These are phyloP conservation scores for Gavialis gangeticus DNA, from an alignment of 2,113 vertebrate species.

Conservation along the genomic window DNA sequence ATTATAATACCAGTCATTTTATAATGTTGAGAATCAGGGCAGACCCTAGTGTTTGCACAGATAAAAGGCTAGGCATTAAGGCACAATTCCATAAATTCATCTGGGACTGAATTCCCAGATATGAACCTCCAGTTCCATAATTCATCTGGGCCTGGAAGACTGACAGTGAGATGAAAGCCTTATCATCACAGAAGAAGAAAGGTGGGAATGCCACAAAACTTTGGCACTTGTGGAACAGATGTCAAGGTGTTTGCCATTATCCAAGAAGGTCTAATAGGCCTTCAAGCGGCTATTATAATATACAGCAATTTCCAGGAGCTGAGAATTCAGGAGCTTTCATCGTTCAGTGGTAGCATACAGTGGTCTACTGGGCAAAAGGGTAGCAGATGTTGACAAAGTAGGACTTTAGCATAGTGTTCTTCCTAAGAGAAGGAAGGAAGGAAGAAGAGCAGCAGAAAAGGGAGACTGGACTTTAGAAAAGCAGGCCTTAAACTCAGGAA, in stretches of 20 bases:
- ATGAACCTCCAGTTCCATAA: background rate
- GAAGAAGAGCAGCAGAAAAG: too few species aligned
- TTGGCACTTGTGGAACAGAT: background rate
- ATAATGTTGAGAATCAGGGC: conserved; percentile 53
- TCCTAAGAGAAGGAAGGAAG: too few species aligned
- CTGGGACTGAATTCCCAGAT: too few species aligned
- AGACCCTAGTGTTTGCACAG: conserved; percentile 32
- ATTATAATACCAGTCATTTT: conserved; percentile 28
- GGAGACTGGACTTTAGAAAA: too few species aligned
- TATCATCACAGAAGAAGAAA: background rate
- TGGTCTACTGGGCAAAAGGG: background rate
- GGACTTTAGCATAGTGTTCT: too few species aligned
- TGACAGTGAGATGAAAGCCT: background rate
- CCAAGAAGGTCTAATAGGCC: background rate
- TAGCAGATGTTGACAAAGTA: too few species aligned
- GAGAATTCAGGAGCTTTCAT: background rate
- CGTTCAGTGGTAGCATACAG: background rate
- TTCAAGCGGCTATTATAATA: fast-evolving
- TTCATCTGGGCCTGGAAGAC: background rate
- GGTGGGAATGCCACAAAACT: background rate
- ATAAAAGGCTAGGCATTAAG: background rate
- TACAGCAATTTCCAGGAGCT: background rate
- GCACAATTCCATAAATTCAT: background rate
- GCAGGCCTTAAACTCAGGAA: too few species aligned
- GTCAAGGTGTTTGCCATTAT: background rate